Percentiles rank a stretch among this genome's conserved stretches.
phyloP scores from a whole-genome alignment of 2,888 invertebrate genomes.

The Thecophora atra region DNA sequence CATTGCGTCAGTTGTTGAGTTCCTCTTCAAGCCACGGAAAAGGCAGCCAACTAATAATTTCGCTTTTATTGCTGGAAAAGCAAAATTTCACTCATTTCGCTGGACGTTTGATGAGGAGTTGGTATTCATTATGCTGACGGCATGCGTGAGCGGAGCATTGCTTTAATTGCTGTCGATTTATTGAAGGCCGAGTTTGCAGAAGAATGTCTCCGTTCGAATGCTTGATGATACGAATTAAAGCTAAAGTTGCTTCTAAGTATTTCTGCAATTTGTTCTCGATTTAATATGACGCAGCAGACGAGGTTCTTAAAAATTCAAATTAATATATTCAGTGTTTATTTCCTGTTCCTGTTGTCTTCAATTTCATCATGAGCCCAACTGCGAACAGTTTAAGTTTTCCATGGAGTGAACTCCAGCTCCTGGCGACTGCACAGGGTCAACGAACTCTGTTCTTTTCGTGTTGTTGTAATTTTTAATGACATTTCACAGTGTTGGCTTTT shows the following conservation, averaged over 20 bases:
- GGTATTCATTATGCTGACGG: not conserved
- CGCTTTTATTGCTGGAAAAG: constrained; percentile 46
- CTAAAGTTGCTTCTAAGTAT: too few relatives aligned
- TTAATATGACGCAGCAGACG: too few relatives aligned
- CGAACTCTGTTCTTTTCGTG: constrained; percentile 4
- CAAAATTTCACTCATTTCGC: constrained; percentile 42
- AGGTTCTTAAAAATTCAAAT: too few relatives aligned
- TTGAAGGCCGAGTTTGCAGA: not conserved
- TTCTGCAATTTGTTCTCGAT: too few relatives aligned
- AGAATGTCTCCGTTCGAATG: too few relatives aligned
- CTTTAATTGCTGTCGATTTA: constrained; percentile 24
- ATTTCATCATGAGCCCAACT: too few relatives aligned
- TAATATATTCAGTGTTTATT: too few relatives aligned
- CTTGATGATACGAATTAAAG: too few relatives aligned
- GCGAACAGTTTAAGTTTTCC: too few relatives aligned
- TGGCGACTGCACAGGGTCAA: not conserved
- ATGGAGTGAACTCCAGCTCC: too few relatives aligned
- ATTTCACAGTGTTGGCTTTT: constrained; percentile 28
- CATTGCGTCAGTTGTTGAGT: not conserved
- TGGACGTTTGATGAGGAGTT: constrained; percentile 1
- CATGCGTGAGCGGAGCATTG: not conserved
- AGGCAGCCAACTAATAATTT: constrained; percentile 48
- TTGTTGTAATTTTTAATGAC: constrained; percentile 32
- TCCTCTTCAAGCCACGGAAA: not conserved
- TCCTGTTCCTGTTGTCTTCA: too few relatives aligned